Evolutionary conservation across 1,140 invertebrate genomes (phyloP).

Genomic region (Drosophila takahashii): DNA sequence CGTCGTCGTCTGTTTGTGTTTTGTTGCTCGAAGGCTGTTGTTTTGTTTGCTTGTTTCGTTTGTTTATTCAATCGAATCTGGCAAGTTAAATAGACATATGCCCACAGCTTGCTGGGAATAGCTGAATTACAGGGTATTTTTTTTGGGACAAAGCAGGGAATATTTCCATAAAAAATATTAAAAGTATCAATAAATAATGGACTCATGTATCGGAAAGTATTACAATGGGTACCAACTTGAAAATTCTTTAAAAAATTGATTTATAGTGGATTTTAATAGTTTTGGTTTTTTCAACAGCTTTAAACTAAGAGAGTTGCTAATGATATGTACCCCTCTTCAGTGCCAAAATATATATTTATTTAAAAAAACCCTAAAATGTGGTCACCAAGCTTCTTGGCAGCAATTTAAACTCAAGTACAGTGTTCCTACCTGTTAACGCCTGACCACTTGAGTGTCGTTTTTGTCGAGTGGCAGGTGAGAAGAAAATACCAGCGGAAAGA

Average conservation of each 20-base stretch:
- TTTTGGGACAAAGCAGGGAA: too few relatives aligned
- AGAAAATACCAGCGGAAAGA: slow-evolving; percentile 1
- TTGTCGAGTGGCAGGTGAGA: slow-evolving; percentile 22
- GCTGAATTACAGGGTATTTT: not conserved
- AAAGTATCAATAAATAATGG: too few relatives aligned
- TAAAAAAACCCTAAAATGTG: not conserved
- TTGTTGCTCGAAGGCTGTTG: slow-evolving; percentile 37
- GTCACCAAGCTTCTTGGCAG: not conserved
- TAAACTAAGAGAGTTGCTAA: too few relatives aligned
- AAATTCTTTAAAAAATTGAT: too few relatives aligned
- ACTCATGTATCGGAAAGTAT: too few relatives aligned
- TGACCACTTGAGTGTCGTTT: slow-evolving; percentile 33
- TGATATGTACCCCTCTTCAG: too few relatives aligned
- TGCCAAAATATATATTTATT: too few relatives aligned
- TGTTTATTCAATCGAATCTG: slow-evolving; percentile 13
- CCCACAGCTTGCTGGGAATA: not conserved
- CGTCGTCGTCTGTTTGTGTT: slow-evolving; percentile 21
- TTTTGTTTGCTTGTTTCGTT: slow-evolving; percentile 25
- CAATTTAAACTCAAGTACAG: not conserved
- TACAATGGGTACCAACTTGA: too few relatives aligned
- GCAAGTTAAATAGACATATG: not conserved
- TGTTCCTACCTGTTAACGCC: slow-evolving; percentile 13
- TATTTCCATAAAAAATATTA: too few relatives aligned
- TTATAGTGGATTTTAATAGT: too few relatives aligned
- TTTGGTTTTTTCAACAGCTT: too few relatives aligned